Percentiles rank a stretch among this genome's conserved stretches.
These are phyloP conservation scores for Crocodylus rhombifer DNA, from an alignment of 2,797 vertebrate genomes.

Conservation along the genomic window DNA sequence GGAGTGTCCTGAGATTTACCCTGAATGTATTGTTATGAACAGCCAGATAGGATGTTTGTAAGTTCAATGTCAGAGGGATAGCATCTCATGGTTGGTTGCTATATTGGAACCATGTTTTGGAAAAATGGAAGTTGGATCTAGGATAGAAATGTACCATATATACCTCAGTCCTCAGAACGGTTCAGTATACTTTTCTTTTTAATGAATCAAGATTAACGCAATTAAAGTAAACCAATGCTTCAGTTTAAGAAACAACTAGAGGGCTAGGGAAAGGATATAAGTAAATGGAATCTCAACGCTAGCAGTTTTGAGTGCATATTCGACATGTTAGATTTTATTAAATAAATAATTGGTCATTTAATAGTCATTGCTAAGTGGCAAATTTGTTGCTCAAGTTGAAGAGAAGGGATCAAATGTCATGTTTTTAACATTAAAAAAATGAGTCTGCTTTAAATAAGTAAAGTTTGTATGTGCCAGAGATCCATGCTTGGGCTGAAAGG, in stretches of 20 bases:
- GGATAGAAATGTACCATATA: not conserved
- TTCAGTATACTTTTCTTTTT: not conserved
- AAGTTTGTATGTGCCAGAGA: not conserved
- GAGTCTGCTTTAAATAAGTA: not conserved
- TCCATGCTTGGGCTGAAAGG: conserved; percentile 14
- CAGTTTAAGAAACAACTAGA: conserved; percentile 27
- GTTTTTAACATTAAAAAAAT: not conserved
- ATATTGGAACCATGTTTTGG: not conserved
- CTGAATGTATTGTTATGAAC: not conserved
- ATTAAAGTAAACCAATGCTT: not conserved
- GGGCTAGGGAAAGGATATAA: not conserved
- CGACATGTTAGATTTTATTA: too few relatives aligned
- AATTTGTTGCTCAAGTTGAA: not conserved
- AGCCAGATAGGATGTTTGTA: not conserved
- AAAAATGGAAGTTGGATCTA: conserved; percentile 17
- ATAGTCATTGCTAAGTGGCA: not conserved
- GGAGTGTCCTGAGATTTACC: not conserved
- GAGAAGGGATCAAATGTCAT: not conserved
- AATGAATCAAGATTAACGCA: not conserved
- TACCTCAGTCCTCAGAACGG: not conserved
- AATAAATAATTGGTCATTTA: too few relatives aligned
- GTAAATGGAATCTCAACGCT: not conserved
- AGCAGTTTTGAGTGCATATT: too few relatives aligned
- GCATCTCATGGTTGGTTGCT: not conserved
- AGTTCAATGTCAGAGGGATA: not conserved